These are phyloP conservation scores for Carapus acus DNA, from an alignment of 2,797 vertebrate species.

Conservation along the genomic window DNA sequence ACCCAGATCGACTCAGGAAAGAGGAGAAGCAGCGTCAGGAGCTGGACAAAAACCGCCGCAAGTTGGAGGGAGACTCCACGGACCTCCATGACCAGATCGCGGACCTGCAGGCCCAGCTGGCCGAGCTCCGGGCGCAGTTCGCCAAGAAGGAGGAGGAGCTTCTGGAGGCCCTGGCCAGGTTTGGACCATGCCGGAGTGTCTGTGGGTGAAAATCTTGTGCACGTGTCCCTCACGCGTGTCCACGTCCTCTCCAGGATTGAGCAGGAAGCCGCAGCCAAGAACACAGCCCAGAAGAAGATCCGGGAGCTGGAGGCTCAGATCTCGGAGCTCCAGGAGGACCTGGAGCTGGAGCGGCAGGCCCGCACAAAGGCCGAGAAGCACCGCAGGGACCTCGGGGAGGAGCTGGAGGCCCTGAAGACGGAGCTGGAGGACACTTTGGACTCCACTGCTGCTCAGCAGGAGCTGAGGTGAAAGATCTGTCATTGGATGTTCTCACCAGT, in stretches of 20 bases:
- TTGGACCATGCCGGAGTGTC: conserved; percentile 4
- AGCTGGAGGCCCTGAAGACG: conserved; percentile 92
- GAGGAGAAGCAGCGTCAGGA: conserved; percentile 93
- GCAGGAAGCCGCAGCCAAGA: conserved; percentile 88
- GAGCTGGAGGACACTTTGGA: conserved; percentile 94
- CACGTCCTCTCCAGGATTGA: conserved; percentile 76
- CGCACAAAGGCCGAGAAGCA: conserved; percentile 89
- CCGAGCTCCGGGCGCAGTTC: conserved; percentile 88
- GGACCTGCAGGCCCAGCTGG: conserved; percentile 91
- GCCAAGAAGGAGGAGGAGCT: conserved; percentile 97
- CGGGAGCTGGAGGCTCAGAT: conserved; percentile 92
- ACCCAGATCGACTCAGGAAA: conserved; percentile 84
- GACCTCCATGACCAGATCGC: conserved; percentile 90
- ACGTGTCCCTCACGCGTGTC: background rate
- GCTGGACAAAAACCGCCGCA: conserved; percentile 92
- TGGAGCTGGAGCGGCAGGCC: conserved; percentile 84
- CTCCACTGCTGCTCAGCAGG: conserved; percentile 90
- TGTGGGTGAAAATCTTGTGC: no score
- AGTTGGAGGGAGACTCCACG: conserved; percentile 89
- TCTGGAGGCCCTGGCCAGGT: conserved; percentile 86
- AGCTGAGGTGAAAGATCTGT: conserved; percentile 73
- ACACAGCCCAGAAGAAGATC: conserved; percentile 86
- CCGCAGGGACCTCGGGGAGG: conserved; percentile 88
- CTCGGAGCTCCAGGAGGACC: conserved; percentile 90
- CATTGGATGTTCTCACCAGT: background rate